Conservation (phyloP, 1,140 invertebrate genomes). For the Drosophila nebulosa region DNA sequence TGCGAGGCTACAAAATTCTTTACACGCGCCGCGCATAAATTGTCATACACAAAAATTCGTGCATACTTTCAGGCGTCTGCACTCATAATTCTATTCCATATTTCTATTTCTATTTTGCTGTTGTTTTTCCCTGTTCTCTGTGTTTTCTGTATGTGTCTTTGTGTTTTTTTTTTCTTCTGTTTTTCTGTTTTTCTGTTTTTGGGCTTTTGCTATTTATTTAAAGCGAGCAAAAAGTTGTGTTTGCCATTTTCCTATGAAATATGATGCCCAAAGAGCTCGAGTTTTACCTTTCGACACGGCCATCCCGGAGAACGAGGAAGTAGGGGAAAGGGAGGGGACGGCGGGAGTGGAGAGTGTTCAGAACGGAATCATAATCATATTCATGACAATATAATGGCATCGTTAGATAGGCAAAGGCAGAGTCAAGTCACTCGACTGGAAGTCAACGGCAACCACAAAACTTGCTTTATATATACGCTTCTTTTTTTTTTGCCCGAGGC, state of each 20-base stretch:
- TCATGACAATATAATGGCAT: slow-evolving; percentile 73
- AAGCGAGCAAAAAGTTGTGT: slow-evolving; percentile 18
- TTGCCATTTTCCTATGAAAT: slow-evolving; percentile 17
- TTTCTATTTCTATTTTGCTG: slow-evolving; percentile 12
- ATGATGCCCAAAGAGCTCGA: slow-evolving; percentile 6
- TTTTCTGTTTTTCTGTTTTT: background rate
- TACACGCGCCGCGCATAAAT: slow-evolving; percentile 42
- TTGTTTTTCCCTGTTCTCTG: no score
- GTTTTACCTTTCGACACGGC: slow-evolving; percentile 19
- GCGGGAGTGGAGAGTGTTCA: background rate
- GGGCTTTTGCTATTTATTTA: slow-evolving; percentile 41
- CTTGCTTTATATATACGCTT: background rate
- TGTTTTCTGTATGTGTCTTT: no score
- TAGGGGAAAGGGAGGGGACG: background rate
- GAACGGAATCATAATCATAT: slow-evolving; percentile 56
- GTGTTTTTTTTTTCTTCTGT: background rate
- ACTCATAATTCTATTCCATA: slow-evolving; percentile 46
- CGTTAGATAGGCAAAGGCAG: slow-evolving; percentile 48
- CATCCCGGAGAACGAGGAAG: background rate
- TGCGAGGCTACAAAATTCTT: slow-evolving; percentile 32
- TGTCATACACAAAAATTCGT: slow-evolving; percentile 31
- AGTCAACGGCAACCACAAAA: slow-evolving; percentile 17
- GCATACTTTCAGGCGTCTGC: slow-evolving; percentile 34
- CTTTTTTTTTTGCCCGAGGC: slow-evolving; percentile 26
- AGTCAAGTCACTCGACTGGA: slow-evolving; percentile 27